Base-by-base conservation (phyloP, 2,888 invertebrate species). In the Alcis repandata region DNA sequence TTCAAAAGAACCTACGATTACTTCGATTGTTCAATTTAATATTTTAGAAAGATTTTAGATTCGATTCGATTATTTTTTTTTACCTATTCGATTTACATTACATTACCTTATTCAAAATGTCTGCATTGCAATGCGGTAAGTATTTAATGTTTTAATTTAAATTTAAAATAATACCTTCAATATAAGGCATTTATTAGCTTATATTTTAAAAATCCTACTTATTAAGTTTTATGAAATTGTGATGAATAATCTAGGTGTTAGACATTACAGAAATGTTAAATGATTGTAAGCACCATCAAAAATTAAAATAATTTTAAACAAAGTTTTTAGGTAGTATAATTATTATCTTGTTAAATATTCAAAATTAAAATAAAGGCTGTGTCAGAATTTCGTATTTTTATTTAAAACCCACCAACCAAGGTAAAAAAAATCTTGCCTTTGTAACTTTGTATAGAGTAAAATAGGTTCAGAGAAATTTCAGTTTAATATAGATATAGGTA, bases 291-390 rank as follows among this genome's bases (percentile, higher is more conserved):
- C 7, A 3, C 19, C 45, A 45, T 45, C 45, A 45, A 20, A 45
- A 11, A 19, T 43, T 19, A 19, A 45, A 45, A 8, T 11, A 19
- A 0, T 19, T 43, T 17, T 15, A 9, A 43, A 19, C 1, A 8
- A 19, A 2, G 2, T 43, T 10, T 8, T 43, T 43, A 19, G 2
- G 2, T 27, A 6, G 27, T 27, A 27, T 27, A 27, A 27, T 27
- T 19, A 19, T 43, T 19, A 11, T 43, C 19, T 11, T 19, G 19
- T 19, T 43, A 19, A 19, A 20, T 48, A 9, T 49, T 51, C 0
- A 20, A 36, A 51, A 38, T 51, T 38, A 33, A 36, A 61, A 54
- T 54, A 67, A 67, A 54, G 67, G 62, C 62, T 67, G 67, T 67
- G 62, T 62, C 38, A 52, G 10, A 45, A 36, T 19, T 57, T 13